A percentile compares a stretch with the other conserved stretches of the same genome.
These are phyloP conservation scores for Mactromeris polynyma DNA, from an alignment of 2,888 invertebrate species.

Conservation along the genomic window DNA sequence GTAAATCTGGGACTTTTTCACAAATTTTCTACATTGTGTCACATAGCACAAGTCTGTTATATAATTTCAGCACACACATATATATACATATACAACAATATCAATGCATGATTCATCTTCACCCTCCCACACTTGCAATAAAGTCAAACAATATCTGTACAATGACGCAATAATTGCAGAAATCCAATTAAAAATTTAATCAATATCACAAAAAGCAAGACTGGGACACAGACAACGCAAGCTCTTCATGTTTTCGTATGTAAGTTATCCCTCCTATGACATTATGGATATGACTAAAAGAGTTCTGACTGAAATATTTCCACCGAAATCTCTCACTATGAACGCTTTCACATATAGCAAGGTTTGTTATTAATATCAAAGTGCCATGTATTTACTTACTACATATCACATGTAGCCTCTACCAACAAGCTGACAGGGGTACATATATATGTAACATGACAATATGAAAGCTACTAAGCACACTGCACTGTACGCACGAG, in stretches of 20 bases:
- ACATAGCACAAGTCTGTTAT: not conserved
- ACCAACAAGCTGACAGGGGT: not conserved
- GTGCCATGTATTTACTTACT: not conserved
- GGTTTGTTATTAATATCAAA: not conserved
- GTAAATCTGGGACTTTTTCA: not conserved
- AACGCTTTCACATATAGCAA: not conserved
- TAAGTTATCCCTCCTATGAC: not conserved
- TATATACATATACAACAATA: not conserved
- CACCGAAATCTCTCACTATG: not conserved
- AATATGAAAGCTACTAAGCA: slow-evolving; percentile 10
- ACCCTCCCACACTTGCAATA: not conserved
- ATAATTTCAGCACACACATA: not conserved
- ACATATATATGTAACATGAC: not conserved
- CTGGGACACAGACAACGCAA: not conserved
- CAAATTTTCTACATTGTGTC: not conserved
- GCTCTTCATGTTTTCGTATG: not conserved
- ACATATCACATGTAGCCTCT: not conserved
- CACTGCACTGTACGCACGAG: not conserved
- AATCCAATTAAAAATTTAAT: not conserved
- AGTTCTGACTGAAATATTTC: not conserved
- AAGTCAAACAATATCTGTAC: not conserved
- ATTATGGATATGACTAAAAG: not conserved
- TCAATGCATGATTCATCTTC: not conserved
- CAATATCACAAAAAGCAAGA: slow-evolving; percentile 11
- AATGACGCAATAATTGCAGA: not conserved